Evolutionary conservation across 2,797 vertebrate species (phyloP), one percentile per base, ranked within the genome.

Genomic region (Cynodonichthys magdalenae): DNA sequence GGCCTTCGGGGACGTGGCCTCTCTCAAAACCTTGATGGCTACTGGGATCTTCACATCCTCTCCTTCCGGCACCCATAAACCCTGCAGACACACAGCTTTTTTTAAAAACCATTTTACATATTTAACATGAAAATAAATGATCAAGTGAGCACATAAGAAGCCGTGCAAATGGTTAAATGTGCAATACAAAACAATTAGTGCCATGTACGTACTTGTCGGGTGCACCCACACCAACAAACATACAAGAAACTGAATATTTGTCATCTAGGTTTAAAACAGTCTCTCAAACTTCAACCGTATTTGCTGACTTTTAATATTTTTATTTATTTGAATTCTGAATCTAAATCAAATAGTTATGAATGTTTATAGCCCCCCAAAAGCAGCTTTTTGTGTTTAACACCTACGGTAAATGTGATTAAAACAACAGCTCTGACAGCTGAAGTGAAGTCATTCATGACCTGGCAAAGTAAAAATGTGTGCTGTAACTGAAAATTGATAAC

Each of bases 21-120:
- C 98, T 89, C 96, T 92, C 79, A 99, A 91, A 72, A 98, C 97
- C 83, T 99, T 99, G 90, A 99, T 99, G 77, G 98, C 98, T 10
- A 99, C 97, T 0, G 98, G 97, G 84, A 99, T 99, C 92, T 99
- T 99, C 87, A 99, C 96, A 48, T 95, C 95, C 79, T 99, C 97
- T 18, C 97, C 97, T 87, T 99, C 98, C n/a, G 98, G 98, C 81
- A 98, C 96, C 98, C 98, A 99, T 81, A 98, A 90, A 31, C 98
- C 98, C 98, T 99, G 83, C 0, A 69, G 59, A 20, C 36, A 87
- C 50, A 86, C 49, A 63, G 8, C 28, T 34, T 31, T n/a, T 57
- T 51, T 31, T 36, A 34, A 15, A 36, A 36, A 45, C 64, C 42
- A 74, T 64, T 74, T 64, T 34, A 60, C 15, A 52, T 7, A 75